Evolutionary conservation across 2,113 vertebrate species (phyloP), one percentile per base, ranked within the genome.

Genomic region (Dipodomys merriami): DNA sequence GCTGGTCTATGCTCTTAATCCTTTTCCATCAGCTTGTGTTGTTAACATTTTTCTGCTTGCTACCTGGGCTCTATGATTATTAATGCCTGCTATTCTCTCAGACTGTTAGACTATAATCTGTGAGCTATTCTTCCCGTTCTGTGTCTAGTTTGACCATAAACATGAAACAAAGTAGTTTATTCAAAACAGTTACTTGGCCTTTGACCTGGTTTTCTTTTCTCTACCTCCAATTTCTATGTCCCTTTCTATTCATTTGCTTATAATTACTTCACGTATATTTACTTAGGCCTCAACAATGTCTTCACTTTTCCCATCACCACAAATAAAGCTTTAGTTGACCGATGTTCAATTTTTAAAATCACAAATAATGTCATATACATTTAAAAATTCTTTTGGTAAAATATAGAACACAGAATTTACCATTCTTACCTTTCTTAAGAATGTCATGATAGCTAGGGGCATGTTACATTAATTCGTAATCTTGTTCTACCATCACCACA

Each of bases 291-390:
- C 49, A 86, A 15, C 81, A 68, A 91, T 78, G 39, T 64, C 62
- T 91, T 74, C n/a, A 81, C 72, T 30, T 60, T 67, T 83, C 33
- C 53, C 25, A 7, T 27, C 76, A 64, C 53, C 53, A 64, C 49
- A 33, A 90, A 49, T 62, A 78, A 71, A 60, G 15, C 0, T 65
- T 62, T 35, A 67, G 77, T 60, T 76, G 33, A 27, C 35, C 77
- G 71, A 39, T 65, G 80, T 93, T 71, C 18, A 80, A 91, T 67
- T 80, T 44, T 15, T 7, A 82, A 83, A 60, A 86, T 87, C 62
- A 83, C 74, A 46, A 81, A 79, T 22, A 64, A 67, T 90, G 7
- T 1, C 1, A 69, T 16, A 53, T 18, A 15, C 18, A 19, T 33
- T 22, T 60, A n/a, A 27, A 74, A 74, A 13, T 44, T 49, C 46